Conservation (phyloP, 2,888 invertebrate species). For the Aphodius sticticus region DNA sequence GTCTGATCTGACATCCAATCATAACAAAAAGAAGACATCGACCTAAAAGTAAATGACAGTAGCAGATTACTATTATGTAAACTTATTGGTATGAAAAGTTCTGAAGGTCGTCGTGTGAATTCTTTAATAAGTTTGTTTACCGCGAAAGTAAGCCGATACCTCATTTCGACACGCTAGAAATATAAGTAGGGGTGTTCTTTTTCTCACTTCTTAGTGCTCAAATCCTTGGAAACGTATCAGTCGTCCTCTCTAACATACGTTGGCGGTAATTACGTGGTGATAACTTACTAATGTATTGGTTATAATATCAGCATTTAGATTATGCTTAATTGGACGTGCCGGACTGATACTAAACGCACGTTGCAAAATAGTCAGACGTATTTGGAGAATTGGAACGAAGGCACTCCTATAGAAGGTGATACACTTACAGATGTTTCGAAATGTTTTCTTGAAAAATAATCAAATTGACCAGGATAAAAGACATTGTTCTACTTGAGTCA, state of each 20-base stretch:
- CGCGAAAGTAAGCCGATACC: not conserved
- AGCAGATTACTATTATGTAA: not conserved
- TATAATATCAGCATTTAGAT: not conserved
- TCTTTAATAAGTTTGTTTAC: not conserved
- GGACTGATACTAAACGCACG: not conserved
- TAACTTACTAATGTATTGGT: not conserved
- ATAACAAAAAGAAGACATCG: too few species aligned
- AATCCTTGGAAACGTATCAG: not conserved
- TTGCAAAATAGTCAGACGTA: not conserved
- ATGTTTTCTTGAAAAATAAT: not conserved
- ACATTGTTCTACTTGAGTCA: not conserved
- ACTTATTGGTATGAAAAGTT: not conserved
- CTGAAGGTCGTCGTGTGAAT: not conserved
- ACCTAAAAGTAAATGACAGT: not conserved
- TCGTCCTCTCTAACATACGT: not conserved
- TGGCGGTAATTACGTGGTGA: not conserved
- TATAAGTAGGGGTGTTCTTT: not conserved
- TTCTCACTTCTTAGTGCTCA: not conserved
- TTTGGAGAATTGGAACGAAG: not conserved
- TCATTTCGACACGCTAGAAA: not conserved
- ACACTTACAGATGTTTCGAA: slow-evolving; percentile 4
- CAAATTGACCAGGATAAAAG: not conserved
- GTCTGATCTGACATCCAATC: too few species aligned
- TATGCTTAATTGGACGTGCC: not conserved
- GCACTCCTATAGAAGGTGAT: not conserved